Evolutionary conservation across 2,888 invertebrate genomes (phyloP), one percentile per base, ranked within the genome.

Genomic region (Pachymerium ferrugineum): DNA sequence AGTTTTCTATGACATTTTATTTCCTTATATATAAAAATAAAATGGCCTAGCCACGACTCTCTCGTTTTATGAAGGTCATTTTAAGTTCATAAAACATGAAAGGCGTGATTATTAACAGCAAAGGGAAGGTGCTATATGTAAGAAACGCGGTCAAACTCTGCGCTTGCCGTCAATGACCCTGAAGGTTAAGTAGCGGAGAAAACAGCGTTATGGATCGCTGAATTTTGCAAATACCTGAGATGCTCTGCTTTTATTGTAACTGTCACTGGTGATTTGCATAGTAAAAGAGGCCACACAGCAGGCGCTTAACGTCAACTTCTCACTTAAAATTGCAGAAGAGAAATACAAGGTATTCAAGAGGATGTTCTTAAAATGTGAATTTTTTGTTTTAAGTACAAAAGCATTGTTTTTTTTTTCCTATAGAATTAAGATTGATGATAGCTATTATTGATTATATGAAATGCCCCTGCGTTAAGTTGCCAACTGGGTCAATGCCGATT

Each of bases 1-100:
- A 62, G 62, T 62, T 62, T 62, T 25, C 62, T 62, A 62, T 28
- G 62, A 62, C 62, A 62, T 62, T 62, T 62, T 62, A 62, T 62
- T 62, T 28, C 8, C 28, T 12, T 10, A 12, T 62, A 62, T 62
- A 62, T 62, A 62, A 62, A 62, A 62, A 62, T 62, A 62, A 62
- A 62, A 62, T 62, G 62, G 28, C 62, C 25, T 28, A 62, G 62
- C 28, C 28, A 62, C 62, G 22, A 28, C 25, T 62, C 62, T 62
- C 62, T 28, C 22, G 25, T 28, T 62, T 62, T 62, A 62, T 28
- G 62, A 62, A 62, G 62, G 62, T 62, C 62, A 62, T 62, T 62
- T 62, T 62, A 62, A 62, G 62, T 62, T 62, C 62, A 62, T 62
- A 62, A 62, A 62, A 62, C 62, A 62, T 4, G 62, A 28, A 62